These are phyloP conservation scores for Nineta flava DNA, from an alignment of 2,888 invertebrate genomes.

Conservation along the genomic window DNA sequence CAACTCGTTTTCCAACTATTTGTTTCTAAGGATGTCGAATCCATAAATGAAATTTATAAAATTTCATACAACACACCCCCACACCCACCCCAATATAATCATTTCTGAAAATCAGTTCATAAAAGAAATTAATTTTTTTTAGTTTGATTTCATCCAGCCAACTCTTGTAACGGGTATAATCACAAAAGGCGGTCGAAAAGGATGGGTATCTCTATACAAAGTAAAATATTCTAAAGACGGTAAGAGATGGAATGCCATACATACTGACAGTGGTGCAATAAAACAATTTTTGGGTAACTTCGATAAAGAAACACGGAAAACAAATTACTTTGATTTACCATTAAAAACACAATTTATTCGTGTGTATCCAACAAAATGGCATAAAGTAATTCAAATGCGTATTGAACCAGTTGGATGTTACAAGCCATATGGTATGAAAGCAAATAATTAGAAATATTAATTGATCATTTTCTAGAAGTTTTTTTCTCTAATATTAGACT, in stretches of 20 bases:
- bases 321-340: slow-evolving; percentile 53
- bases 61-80: too few relatives aligned
- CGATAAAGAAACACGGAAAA: slow-evolving; percentile 41
- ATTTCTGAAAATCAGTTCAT: too few relatives aligned
- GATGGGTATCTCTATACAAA: slow-evolving; percentile 62
- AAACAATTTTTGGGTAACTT: slow-evolving; percentile 57
- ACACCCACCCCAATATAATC: too few relatives aligned
- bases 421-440: slow-evolving; percentile 44
- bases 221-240: slow-evolving; percentile 59
- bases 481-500: too few relatives aligned
- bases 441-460: too few relatives aligned
- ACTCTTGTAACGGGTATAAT: slow-evolving; percentile 63
- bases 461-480: too few relatives aligned
- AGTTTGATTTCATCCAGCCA: slow-evolving; percentile 63
- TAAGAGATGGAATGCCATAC: slow-evolving; percentile 50
- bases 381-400: slow-evolving; percentile 52
- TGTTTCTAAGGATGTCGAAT: too few relatives aligned
- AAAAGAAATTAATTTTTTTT: too few relatives aligned
- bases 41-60: too few relatives aligned
- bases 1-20: too few relatives aligned
- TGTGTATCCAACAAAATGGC: slow-evolving; percentile 57
- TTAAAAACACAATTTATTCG: slow-evolving; percentile 55
- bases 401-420: slow-evolving; percentile 68
- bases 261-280: slow-evolving; percentile 35
- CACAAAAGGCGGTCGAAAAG: slow-evolving; percentile 51